Conservation (phyloP, 2,888 invertebrate species). For the Cryptocephalus moraei region DNA sequence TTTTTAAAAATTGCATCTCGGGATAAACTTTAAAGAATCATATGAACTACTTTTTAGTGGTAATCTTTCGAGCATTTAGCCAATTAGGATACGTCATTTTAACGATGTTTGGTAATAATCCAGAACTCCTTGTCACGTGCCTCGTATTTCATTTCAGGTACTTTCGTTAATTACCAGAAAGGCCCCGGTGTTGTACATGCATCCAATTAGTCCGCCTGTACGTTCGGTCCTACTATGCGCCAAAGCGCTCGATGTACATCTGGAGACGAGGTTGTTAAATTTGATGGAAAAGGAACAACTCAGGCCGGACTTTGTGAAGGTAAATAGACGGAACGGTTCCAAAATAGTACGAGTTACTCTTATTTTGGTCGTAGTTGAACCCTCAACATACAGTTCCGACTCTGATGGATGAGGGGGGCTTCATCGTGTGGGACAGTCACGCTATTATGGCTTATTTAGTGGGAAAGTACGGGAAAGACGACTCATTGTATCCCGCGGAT, state of each 20-base stretch:
- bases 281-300: slow-evolving; percentile 34
- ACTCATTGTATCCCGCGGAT: background rate
- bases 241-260: slow-evolving; percentile 36
- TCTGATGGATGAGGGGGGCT: background rate
- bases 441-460: background rate
- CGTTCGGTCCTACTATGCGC: slow-evolving; percentile 40
- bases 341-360: too few species aligned
- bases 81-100: too few species aligned
- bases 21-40: too few species aligned
- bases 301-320: slow-evolving; percentile 35
- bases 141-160: too few species aligned
- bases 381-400: background rate
- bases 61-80: too few species aligned
- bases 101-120: too few species aligned
- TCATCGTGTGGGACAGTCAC: background rate
- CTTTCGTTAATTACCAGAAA: too few species aligned
- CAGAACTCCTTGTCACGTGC: too few species aligned
- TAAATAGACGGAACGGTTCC: too few species aligned
- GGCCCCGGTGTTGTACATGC: slow-evolving; percentile 29
- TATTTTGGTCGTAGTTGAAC: too few species aligned
- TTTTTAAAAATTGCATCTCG: too few species aligned
- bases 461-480: background rate
- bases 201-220: slow-evolving; percentile 39
- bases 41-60: too few species aligned
- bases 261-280: slow-evolving; percentile 36